Evolutionary conservation across 2,797 vertebrate species (phyloP).

Genomic region (Oryzias sinensis): DNA sequence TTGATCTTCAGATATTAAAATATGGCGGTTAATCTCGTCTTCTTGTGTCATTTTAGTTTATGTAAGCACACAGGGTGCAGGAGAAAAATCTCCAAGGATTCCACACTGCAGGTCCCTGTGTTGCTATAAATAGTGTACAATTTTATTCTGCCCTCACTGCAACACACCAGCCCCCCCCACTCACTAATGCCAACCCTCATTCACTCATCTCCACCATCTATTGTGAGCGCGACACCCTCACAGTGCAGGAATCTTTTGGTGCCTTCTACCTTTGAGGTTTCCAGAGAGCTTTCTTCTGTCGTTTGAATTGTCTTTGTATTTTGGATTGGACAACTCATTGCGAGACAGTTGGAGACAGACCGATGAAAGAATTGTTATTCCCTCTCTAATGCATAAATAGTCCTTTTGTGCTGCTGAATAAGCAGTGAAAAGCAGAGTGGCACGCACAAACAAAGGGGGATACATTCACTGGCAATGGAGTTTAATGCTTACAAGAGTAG

Average conservation of each 20-base stretch:
- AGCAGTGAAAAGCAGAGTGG: no score
- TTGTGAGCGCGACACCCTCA: slow-evolving; percentile 13
- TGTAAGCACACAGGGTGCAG: slow-evolving; percentile 20
- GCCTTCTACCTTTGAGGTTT: slow-evolving; percentile 1
- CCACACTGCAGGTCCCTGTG: slow-evolving; percentile 43
- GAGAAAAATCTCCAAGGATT: slow-evolving; percentile 38
- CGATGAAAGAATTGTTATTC: slow-evolving; percentile 8
- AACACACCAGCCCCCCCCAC: slow-evolving; percentile 38
- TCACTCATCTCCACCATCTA: slow-evolving; percentile 41
- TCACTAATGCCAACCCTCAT: slow-evolving; percentile 33
- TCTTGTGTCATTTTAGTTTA: slow-evolving; percentile 8
- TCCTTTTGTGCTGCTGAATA: not conserved
- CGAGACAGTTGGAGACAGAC: slow-evolving; percentile 1
- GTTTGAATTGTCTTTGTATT: slow-evolving; percentile 3
- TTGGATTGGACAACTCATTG: slow-evolving; percentile 7
- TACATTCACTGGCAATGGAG: not conserved
- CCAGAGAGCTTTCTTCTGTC: not conserved
- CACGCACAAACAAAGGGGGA: not conserved
- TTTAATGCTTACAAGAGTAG: not conserved
- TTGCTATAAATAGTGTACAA: slow-evolving; percentile 58
- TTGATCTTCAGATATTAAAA: slow-evolving; percentile 3
- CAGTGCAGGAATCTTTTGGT: slow-evolving; percentile 5
- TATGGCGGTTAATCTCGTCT: slow-evolving; percentile 14
- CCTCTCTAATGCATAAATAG: not conserved
- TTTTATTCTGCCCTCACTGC: slow-evolving; percentile 58